phyloP scores from a whole-genome alignment of 2,888 invertebrate genomes.

The Harpalus rubripes region DNA sequence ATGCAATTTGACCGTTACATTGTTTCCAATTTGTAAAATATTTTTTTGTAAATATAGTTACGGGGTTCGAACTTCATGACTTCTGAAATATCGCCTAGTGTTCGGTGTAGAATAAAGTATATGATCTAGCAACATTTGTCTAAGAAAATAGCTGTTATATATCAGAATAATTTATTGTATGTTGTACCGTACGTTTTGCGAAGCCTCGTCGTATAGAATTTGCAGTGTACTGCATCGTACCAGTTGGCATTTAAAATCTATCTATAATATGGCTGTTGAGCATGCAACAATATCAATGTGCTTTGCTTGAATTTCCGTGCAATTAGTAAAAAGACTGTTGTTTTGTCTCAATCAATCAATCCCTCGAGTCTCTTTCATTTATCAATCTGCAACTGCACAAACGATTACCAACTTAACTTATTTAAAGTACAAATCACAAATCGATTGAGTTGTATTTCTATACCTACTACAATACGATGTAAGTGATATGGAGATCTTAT shows the following conservation, averaged over 20 bases:
- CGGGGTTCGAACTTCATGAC: too few species aligned
- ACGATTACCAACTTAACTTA: not conserved
- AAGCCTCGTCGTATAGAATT: constrained; percentile 4
- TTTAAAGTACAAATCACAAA: constrained; percentile 31
- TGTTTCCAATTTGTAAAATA: too few species aligned
- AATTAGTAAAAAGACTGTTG: constrained; percentile 51
- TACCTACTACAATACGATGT: not conserved
- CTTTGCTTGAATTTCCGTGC: constrained; percentile 60
- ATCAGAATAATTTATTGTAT: not conserved
- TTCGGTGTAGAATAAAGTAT: too few species aligned
- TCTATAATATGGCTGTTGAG: constrained; percentile 39
- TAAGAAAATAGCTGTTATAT: too few species aligned
- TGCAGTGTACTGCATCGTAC: constrained; percentile 36
- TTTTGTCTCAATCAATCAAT: constrained; percentile 21
- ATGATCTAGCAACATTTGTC: too few species aligned
- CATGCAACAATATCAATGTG: constrained; percentile 53
- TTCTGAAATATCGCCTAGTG: too few species aligned
- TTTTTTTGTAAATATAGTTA: too few species aligned
- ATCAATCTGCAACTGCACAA: constrained; percentile 1
- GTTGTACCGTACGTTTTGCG: not conserved
- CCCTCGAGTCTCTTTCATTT: not conserved
- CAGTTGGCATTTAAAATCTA: constrained; percentile 60
- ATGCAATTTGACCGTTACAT: too few species aligned
- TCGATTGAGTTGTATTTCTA: not conserved
- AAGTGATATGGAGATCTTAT: constrained; percentile 30